A percentile compares a stretch with the other conserved stretches of the same genome.
phyloP scores from a whole-genome alignment of 1,140 invertebrate species.

The Xylocopa sonorina region DNA sequence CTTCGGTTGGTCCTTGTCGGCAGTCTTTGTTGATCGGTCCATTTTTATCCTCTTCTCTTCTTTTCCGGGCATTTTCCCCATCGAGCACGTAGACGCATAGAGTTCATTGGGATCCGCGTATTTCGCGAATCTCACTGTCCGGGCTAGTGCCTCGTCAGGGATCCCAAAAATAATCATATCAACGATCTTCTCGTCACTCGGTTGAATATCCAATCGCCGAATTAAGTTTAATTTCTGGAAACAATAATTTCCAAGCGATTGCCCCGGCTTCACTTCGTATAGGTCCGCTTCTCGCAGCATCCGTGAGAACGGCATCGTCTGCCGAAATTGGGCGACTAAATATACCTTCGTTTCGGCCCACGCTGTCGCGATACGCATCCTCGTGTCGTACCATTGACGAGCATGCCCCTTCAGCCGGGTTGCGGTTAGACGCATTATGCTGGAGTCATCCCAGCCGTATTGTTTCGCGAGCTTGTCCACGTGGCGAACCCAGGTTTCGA shows the following conservation, averaged over 20 bases:
- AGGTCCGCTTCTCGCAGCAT: background rate
- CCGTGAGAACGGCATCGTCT: background rate
- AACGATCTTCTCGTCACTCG: background rate
- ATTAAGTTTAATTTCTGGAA: conserved; percentile 18
- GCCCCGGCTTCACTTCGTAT: background rate
- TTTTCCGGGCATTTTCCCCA: background rate
- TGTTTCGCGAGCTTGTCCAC: background rate
- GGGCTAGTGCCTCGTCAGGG: background rate
- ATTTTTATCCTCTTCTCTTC: background rate
- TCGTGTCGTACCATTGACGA: conserved; percentile 8
- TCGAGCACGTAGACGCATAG: background rate
- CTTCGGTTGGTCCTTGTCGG: too few relatives aligned
- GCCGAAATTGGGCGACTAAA: background rate
- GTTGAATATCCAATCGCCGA: background rate
- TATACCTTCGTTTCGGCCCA: background rate
- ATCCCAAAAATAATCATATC: background rate
- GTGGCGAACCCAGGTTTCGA: background rate
- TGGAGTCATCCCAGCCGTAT: background rate
- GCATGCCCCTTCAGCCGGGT: background rate
- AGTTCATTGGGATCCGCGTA: background rate
- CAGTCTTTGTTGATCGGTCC: background rate
- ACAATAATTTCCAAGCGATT: conserved; percentile 17
- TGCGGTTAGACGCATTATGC: background rate
- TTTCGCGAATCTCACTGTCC: background rate
- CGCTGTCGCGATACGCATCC: background rate